Base-by-base conservation (phyloP, 2,113 vertebrate genomes). In the Semicossyphus pulcher region DNA sequence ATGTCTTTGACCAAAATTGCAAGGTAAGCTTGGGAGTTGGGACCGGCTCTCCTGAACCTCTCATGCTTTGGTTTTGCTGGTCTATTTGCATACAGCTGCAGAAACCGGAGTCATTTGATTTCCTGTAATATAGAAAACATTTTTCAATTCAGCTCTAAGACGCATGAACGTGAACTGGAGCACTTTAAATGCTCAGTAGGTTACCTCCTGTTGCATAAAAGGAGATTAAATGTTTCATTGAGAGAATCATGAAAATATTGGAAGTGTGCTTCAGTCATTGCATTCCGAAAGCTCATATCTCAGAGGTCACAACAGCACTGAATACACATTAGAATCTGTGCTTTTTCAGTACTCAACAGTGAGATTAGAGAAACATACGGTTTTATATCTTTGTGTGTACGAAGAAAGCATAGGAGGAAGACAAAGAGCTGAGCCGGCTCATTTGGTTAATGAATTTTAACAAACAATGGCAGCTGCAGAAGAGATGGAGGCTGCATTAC, bases 131-230 rank as follows among this genome's bases (percentile, higher is more conserved):
- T 6, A 31, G 18, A 37, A 65, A 52, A 32, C 14, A 25, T 12
- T 48, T 54, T 62, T 58, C 18, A n/a, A 4, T 34, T 47, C 45
- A 45, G 29, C 31, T 61, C 42, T 20, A 57, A 75, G 15, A 56
- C 32, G 14, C 14, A 28, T 21, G 21, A 26, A 47, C 37, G 26
- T 47, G 45, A 53, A 29, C 11, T 18, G 5, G 37, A 32, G 23
- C 10, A 16, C 41, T 72, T 44, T 5, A 42, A 47, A 67, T 10
- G 37, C 18, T 72, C 34, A 47, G 29, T n/a, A 37, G 20, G 39
- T 20, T 63, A 64, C 1, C 14, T 56, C 64, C 15, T 25, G 15
- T 28, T 28, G 39, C 39, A 48, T 31, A 25, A 66, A 54, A 57
- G 3, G 10, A 49, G 10, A 47, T 65, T 18, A 16, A 15, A 16